Conservation (phyloP, 2,113 vertebrate genomes). For the Heterotilapia buettikoferi region DNA sequence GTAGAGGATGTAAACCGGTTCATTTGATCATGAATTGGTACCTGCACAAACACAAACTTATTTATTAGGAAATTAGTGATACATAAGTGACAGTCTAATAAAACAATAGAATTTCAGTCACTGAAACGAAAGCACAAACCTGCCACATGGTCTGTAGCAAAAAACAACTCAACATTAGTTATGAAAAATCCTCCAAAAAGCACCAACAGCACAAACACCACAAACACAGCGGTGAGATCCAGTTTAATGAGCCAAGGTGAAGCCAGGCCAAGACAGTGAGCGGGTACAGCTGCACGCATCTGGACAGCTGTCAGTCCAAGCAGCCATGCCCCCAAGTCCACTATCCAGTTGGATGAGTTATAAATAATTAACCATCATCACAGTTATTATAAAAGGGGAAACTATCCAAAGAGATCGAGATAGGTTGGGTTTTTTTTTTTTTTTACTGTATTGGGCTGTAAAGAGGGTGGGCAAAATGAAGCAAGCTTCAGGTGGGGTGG, state of each 20-base stretch:
- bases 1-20: neutral
- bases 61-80: neutral
- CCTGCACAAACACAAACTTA: neutral
- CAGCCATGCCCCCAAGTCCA: neutral
- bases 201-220: neutral
- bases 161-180: neutral
- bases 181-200: neutral
- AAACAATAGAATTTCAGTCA: neutral
- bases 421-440: accelerated
- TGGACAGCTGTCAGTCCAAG: neutral
- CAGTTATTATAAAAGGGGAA: neutral
- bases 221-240: neutral
- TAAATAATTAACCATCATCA: neutral
- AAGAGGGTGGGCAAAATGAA: neutral
- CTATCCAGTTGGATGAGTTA: neutral
- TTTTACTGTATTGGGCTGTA: neutral
- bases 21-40: neutral
- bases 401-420: accelerated
- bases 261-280: neutral
- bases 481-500: neutral
- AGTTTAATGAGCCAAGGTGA: neutral
- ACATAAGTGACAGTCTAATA: accelerated
- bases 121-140: neutral
- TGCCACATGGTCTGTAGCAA: neutral
- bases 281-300: neutral